Base-by-base conservation (phyloP, 2,888 invertebrate genomes). In the Ametastegia equiseti region DNA sequence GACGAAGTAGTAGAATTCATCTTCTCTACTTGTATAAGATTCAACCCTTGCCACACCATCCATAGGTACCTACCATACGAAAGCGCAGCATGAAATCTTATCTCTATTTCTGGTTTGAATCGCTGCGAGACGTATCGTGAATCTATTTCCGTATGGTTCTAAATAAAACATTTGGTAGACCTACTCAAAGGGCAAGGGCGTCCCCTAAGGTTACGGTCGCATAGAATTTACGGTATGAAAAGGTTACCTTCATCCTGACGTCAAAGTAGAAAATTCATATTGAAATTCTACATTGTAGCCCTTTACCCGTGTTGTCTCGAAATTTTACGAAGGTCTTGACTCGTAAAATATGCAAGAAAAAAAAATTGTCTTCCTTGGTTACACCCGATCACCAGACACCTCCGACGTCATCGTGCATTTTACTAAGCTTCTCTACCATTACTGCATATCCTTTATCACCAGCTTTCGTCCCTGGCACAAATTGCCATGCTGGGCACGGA, bases 151-250 rank as follows among this genome's bases (percentile, higher is more conserved):
- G 47, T 11, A 4, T 45, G 19, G 27, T 47, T 47, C 15, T 71
- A 36, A 47, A 71, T 71, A 42, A 71, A 71, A 71, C 36, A 71
- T 71, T 45, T 47, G 42, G n/a, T 71, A 30, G 42, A 47, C 71
- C 27, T 33, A 19, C 65, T 36, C 65, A 39, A 67, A 67, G 39
- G 65, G 39, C 36, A 67, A 60, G 30, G 30, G 60, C 60, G 15
- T n/a, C n/a, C 60, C 30, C 13, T 60, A 60, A 60, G 15, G 30
- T 30, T 60, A 60, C 65, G 36, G 65, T 36, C 36, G 36, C 39
- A 19, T 67, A 67, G 36, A 39, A 33, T 67, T 67, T 67, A 6
- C 11, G 39, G 9, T 39, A 67, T 67, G 65, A 67, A 67, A 67
- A 67, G 65, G 65, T 39, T 67, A 39, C 65, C 65, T 27, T 36